Percentiles rank a stretch among this genome's conserved stretches.
Evolutionary conservation across 2,797 vertebrate species (phyloP).

Genomic region (Anniella stebbinsi): DNA sequence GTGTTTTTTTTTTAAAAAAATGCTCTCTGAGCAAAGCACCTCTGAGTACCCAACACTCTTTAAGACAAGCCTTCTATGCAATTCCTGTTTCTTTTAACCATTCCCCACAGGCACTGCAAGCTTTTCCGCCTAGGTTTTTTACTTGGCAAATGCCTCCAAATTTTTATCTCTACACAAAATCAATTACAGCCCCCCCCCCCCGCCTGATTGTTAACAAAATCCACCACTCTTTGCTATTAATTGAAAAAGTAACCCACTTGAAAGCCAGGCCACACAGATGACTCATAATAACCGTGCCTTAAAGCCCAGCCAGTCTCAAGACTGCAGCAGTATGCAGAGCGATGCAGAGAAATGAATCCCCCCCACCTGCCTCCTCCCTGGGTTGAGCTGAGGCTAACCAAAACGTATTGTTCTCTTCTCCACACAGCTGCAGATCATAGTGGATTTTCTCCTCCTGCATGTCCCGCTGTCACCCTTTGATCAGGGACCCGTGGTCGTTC

Average conservation of each 20-base stretch:
- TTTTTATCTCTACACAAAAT: background rate
- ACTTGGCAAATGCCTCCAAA: background rate
- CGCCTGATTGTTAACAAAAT: conserved; percentile 6
- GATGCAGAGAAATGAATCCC: conserved; percentile 10
- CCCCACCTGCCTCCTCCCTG: background rate
- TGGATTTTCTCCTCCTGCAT: background rate
- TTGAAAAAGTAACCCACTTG: background rate
- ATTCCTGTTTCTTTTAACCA: background rate
- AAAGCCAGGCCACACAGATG: background rate
- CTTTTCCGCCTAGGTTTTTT: background rate
- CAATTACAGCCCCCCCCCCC: background rate
- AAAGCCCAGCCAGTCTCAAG: background rate
- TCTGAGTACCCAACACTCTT: background rate
- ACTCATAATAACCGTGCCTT: accelerated
- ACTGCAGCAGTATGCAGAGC: background rate
- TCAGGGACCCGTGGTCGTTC: background rate
- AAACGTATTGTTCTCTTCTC: background rate
- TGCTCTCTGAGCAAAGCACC: background rate
- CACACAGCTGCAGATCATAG: conserved; percentile 14
- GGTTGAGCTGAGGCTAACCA: conserved; percentile 1
- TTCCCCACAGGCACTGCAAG: background rate
- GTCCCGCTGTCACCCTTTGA: background rate
- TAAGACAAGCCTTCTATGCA: background rate
- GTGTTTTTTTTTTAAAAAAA: background rate
- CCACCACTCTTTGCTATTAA: conserved; percentile 12